These are phyloP conservation scores for Cyrtodaria siliqua DNA, from an alignment of 2,888 invertebrate species.

Conservation along the genomic window DNA sequence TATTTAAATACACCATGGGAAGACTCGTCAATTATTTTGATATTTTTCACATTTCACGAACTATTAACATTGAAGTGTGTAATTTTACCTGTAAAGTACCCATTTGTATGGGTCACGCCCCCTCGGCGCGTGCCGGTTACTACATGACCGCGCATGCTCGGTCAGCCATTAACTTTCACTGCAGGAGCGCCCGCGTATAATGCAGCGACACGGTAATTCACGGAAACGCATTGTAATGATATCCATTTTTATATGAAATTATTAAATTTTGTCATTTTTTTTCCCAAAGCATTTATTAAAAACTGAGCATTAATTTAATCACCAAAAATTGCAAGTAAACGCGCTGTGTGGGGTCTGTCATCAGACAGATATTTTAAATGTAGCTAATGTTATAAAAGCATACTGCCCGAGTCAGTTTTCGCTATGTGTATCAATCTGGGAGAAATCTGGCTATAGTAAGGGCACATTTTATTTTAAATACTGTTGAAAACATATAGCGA, in stretches of 20 bases:
- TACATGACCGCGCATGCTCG: slow-evolving; percentile 67
- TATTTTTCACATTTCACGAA: slow-evolving; percentile 59
- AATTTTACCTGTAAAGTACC: slow-evolving; percentile 54
- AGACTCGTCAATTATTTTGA: slow-evolving; percentile 14
- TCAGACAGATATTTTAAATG: too few relatives aligned
- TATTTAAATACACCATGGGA: slow-evolving; percentile 13
- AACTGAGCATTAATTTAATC: background rate
- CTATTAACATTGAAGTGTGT: slow-evolving; percentile 54
- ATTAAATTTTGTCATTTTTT: too few relatives aligned
- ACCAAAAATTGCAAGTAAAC: slow-evolving; percentile 5
- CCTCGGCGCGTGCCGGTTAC: slow-evolving; percentile 53
- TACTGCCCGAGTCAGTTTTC: too few relatives aligned
- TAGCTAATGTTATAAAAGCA: too few relatives aligned
- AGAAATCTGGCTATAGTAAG: too few relatives aligned
- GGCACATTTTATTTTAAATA: too few relatives aligned
- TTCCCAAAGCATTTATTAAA: background rate
- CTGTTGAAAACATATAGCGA: too few relatives aligned
- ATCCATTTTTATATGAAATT: slow-evolving; percentile 18
- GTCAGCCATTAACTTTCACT: slow-evolving; percentile 61
- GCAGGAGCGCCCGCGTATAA: slow-evolving; percentile 30
- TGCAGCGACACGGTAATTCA: slow-evolving; percentile 57
- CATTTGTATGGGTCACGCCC: slow-evolving; percentile 56
- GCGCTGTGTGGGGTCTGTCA: too few relatives aligned
- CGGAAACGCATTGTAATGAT: slow-evolving; percentile 35
- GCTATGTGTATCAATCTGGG: too few relatives aligned